Conservation (phyloP, 2,113 vertebrate species). For the Cephalopterus ornatus region DNA sequence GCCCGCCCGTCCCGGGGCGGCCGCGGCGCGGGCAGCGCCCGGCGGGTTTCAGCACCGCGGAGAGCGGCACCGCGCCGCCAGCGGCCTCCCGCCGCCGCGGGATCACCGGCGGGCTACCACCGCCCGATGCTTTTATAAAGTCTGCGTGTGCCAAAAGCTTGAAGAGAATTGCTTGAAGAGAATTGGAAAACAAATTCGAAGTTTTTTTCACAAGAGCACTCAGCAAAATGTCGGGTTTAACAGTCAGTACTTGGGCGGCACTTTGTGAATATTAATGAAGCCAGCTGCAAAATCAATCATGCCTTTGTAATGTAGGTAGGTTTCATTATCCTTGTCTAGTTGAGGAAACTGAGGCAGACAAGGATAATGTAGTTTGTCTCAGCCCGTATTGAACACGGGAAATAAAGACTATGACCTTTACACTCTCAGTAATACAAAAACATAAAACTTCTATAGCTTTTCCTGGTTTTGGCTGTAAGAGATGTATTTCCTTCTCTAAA, state of each 20-base stretch:
- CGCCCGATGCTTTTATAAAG: neutral
- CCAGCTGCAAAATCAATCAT: neutral
- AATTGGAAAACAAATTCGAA: neutral
- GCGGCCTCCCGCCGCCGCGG: neutral
- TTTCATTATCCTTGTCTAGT: neutral
- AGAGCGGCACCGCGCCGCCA: neutral
- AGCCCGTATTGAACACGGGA: neutral
- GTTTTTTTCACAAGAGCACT: neutral
- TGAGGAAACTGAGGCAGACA: constrained; percentile 9
- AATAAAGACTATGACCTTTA: neutral
- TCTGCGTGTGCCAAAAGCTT: neutral
- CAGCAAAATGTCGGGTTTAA: constrained; percentile 35
- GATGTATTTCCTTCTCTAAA: neutral
- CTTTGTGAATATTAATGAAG: constrained; percentile 48
- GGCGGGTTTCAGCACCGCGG: neutral
- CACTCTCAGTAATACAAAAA: neutral
- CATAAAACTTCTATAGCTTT: neutral
- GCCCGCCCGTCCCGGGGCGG: neutral
- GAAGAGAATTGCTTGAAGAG: neutral
- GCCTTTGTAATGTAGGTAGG: neutral
- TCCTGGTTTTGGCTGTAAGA: neutral
- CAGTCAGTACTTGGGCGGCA: neutral
- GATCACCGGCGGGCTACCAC: neutral
- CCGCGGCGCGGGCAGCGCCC: neutral
- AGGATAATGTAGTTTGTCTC: neutral